Percentiles rank a stretch among this genome's conserved stretches.
Evolutionary conservation across 1,140 invertebrate genomes (phyloP).

Genomic region (Leptinotarsa defecta): DNA sequence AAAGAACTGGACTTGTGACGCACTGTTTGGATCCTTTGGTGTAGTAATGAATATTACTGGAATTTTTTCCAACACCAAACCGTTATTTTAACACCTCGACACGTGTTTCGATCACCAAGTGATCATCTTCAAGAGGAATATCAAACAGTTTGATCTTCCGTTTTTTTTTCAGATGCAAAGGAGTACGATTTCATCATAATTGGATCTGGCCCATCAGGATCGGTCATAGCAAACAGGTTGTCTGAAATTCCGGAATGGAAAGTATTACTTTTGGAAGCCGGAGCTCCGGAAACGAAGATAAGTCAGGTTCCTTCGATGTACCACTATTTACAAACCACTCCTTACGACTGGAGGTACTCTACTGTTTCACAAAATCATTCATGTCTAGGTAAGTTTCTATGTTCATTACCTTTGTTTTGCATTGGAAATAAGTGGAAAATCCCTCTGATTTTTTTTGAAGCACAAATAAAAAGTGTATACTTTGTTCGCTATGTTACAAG

Average conservation of each 20-base stretch:
- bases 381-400: slow-evolving; percentile 60
- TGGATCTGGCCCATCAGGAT: slow-evolving; percentile 59
- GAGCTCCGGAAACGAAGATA: slow-evolving; percentile 68
- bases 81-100: too few relatives aligned
- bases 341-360: slow-evolving; percentile 78
- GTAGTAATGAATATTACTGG: too few relatives aligned
- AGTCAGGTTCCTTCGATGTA: slow-evolving; percentile 77
- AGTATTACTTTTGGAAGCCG: slow-evolving; percentile 75
- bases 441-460: too few relatives aligned
- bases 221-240: slow-evolving; percentile 67
- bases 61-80: too few relatives aligned
- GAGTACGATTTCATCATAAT: slow-evolving; percentile 51
- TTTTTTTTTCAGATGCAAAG: slow-evolving; percentile 36
- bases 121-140: too few relatives aligned
- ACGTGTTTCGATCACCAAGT: too few relatives aligned
- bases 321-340: slow-evolving; percentile 68
- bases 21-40: too few relatives aligned
- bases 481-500: too few relatives aligned
- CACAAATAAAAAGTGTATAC: too few relatives aligned
- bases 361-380: slow-evolving; percentile 71
- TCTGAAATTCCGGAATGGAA: slow-evolving; percentile 71
- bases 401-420: neutral
- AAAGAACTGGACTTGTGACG: too few relatives aligned
- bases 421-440: too few relatives aligned
- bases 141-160: too few relatives aligned